phyloP scores from a whole-genome alignment of 2,113 vertebrate genomes.

The Equus quagga region DNA sequence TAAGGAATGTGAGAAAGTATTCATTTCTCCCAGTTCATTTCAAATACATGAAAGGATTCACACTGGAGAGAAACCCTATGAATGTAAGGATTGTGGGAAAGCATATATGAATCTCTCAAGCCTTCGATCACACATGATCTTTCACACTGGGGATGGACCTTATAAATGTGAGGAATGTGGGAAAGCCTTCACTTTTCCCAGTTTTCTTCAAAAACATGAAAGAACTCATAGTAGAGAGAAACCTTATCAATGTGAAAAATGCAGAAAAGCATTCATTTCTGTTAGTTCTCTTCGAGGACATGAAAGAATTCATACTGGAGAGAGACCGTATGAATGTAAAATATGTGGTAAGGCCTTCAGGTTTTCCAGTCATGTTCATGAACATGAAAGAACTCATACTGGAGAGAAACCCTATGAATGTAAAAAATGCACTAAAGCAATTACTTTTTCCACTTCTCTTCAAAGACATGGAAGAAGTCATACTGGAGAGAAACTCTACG shows the following conservation, averaged over 20 bases:
- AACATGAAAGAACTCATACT: neutral
- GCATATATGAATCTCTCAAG: too few relatives aligned
- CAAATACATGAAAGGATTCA: too few relatives aligned
- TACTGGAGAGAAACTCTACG: conserved; percentile 6
- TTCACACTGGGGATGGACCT: neutral
- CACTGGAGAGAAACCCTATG: too few relatives aligned
- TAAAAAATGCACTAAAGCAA: neutral
- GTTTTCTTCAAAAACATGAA: neutral
- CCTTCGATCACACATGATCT: neutral
- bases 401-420: conserved; percentile 27
- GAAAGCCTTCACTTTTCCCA: neutral
- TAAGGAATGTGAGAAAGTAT: too few relatives aligned
- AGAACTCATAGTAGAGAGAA: neutral
- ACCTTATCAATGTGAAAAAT: neutral
- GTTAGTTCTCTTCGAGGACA: neutral
- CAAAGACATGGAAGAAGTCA: neutral
- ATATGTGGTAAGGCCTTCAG: neutral
- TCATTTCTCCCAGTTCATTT: too few relatives aligned
- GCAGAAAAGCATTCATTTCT: neutral
- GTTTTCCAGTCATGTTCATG: neutral
- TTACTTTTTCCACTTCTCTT: too few relatives aligned
- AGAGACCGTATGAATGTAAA: neutral
- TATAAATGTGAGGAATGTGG: neutral
- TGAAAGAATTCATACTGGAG: neutral
- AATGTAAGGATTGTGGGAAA: too few relatives aligned